A percentile compares a stretch with the other conserved stretches of the same genome.
Evolutionary conservation across 2,888 invertebrate genomes (phyloP).

Genomic region (Mactromeris polynyma): DNA sequence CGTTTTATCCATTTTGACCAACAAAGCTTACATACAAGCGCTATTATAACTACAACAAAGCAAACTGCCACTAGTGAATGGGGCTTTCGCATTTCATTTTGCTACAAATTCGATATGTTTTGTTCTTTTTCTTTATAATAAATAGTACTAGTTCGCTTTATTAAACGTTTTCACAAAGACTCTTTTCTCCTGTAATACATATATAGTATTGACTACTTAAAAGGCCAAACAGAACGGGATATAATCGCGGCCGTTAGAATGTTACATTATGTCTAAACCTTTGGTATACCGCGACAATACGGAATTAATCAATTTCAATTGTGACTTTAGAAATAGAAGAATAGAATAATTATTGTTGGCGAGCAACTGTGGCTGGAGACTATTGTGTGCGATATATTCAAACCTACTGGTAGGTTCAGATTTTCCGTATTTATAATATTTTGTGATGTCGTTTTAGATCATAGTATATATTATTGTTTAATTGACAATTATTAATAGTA

Average conservation of each 20-base stretch:
- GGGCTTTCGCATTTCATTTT: slow-evolving; percentile 29
- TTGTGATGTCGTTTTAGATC: no score
- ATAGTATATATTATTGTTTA: no score
- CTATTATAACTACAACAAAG: slow-evolving; percentile 54
- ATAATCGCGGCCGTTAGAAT: slow-evolving; percentile 29
- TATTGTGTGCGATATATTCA: not conserved
- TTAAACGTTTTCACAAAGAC: slow-evolving; percentile 53
- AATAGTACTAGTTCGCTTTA: slow-evolving; percentile 51
- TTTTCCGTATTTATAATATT: no score
- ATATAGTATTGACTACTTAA: slow-evolving; percentile 39
- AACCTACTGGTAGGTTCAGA: no score
- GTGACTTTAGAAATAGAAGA: not conserved
- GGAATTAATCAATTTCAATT: slow-evolving; percentile 13
- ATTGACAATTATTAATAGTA: no score
- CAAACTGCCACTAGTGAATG: slow-evolving; percentile 29
- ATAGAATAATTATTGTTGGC: not conserved
- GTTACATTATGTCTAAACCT: slow-evolving; percentile 27
- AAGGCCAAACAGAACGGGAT: slow-evolving; percentile 21
- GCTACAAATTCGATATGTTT: slow-evolving; percentile 44
- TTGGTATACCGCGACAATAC: not conserved
- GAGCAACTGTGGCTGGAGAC: not conserved
- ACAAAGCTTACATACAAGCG: slow-evolving; percentile 36
- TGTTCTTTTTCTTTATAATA: slow-evolving; percentile 57
- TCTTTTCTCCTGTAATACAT: slow-evolving; percentile 43
- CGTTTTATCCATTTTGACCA: slow-evolving; percentile 48